A percentile compares a stretch with the other conserved stretches of the same genome.
Conservation (phyloP, 37 sponge, comb jelly and placozoan genomes). For the Theonella swinhoei region DNA sequence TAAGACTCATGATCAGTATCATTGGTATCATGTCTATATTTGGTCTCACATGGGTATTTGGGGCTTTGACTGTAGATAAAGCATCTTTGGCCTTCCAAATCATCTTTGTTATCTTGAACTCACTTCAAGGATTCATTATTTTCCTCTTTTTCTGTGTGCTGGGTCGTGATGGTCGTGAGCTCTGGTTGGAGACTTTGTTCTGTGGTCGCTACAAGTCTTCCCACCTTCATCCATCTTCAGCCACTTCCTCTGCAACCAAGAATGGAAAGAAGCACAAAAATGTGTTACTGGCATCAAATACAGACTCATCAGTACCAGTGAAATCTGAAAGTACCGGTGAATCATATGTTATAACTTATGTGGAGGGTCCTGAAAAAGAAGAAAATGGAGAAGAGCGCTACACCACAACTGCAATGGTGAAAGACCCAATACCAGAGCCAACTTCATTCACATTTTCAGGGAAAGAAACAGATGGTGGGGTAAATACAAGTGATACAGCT, state of each 20-base stretch:
- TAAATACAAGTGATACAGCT: no score
- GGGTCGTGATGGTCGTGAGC: constrained; percentile 26
- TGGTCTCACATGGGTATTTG: constrained; percentile 49
- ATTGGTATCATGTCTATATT: constrained; percentile 45
- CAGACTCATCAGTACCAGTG: no score
- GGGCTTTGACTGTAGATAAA: constrained; percentile 21
- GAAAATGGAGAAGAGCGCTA: no score
- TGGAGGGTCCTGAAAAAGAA: no score
- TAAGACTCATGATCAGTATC: constrained; percentile 33
- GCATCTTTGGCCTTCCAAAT: neutral
- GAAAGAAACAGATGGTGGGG: no score
- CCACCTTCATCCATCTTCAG: constrained; percentile 14
- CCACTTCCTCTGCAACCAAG: neutral
- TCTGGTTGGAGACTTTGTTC: constrained; percentile 30
- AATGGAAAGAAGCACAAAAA: neutral
- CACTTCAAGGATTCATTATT: constrained; percentile 42
- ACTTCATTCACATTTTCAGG: neutral
- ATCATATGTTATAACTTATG: neutral
- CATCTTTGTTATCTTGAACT: constrained; percentile 45
- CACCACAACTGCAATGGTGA: neutral
- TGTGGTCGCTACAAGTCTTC: constrained; percentile 20
- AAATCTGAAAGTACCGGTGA: neutral
- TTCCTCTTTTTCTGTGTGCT: constrained; percentile 41
- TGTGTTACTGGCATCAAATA: neutral
- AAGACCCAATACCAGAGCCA: neutral